phyloP scores from a whole-genome alignment of 1,140 invertebrate genomes.

The Phenacoccus solenopsis region DNA sequence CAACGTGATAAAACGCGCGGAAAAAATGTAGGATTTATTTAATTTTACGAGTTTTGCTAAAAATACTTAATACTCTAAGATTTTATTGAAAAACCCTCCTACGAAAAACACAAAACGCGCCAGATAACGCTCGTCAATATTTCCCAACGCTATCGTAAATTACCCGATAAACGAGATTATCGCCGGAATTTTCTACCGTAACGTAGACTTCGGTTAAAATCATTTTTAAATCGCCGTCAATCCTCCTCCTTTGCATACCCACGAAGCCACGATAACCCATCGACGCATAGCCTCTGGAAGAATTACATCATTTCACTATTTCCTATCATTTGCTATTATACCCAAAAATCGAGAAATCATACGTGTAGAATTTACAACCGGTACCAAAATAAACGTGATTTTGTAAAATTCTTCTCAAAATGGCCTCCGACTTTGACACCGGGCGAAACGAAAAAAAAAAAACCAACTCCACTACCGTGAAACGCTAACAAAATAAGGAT shows the following conservation, averaged over 20 bases:
- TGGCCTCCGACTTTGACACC: neutral
- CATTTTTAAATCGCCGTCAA: too few relatives aligned
- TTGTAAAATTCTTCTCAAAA: neutral
- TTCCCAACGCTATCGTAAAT: neutral
- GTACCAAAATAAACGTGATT: too few relatives aligned
- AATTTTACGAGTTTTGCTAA: neutral
- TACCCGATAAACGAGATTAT: neutral
- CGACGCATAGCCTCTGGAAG: too few relatives aligned
- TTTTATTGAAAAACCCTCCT: conserved; percentile 4
- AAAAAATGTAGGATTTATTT: neutral
- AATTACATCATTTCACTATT: neutral
- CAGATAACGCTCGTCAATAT: neutral
- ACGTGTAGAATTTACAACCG: too few relatives aligned
- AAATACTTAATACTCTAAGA: neutral
- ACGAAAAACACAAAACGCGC: neutral
- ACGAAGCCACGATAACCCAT: too few relatives aligned
- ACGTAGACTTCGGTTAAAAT: too few relatives aligned
- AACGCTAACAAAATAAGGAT: neutral
- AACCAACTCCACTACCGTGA: too few relatives aligned
- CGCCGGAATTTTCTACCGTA: too few relatives aligned
- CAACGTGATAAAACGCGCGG: neutral
- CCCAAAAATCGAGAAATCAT: too few relatives aligned
- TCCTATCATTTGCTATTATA: too few relatives aligned
- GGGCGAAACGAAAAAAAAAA: neutral
- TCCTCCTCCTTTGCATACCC: too few relatives aligned